phyloP scores from a whole-genome alignment of 2,797 vertebrate genomes.

The Parauchenoglanis punctatus region DNA sequence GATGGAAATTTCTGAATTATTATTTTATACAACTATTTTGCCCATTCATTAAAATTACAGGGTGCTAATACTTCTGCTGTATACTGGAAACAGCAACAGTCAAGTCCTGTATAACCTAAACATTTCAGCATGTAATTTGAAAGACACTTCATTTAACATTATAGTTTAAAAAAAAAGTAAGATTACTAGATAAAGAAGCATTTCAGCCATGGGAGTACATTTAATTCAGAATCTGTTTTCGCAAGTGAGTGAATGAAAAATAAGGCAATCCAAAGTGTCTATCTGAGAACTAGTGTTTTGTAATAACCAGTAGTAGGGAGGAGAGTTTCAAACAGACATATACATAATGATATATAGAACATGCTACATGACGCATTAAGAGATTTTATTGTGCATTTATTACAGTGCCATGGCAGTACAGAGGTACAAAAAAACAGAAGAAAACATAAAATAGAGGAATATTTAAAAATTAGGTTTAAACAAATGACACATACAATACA shows the following conservation, averaged over 20 bases:
- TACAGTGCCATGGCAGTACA: background rate
- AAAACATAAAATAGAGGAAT: background rate
- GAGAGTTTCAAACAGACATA: background rate
- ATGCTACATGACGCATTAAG: background rate
- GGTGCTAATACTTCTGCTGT: background rate
- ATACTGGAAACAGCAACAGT: background rate
- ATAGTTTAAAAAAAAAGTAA: background rate
- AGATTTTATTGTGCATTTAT: background rate
- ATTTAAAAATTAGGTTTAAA: background rate
- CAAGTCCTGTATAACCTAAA: background rate
- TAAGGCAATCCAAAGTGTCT: background rate
- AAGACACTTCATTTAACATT: background rate
- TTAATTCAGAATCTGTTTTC: background rate
- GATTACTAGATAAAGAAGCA: background rate
- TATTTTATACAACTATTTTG: background rate
- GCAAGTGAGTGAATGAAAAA: background rate
- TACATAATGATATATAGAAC: background rate
- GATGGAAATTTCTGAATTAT: no score
- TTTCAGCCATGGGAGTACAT: background rate
- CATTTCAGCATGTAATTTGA: background rate
- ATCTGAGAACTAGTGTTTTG: background rate
- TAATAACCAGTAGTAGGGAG: background rate
- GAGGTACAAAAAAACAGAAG: background rate
- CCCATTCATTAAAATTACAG: background rate
- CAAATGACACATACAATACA: background rate